A percentile compares a stretch with the other conserved stretches of the same genome.
Evolutionary conservation across 2,888 invertebrate species (phyloP).

Genomic region (Megamerina dolium): DNA sequence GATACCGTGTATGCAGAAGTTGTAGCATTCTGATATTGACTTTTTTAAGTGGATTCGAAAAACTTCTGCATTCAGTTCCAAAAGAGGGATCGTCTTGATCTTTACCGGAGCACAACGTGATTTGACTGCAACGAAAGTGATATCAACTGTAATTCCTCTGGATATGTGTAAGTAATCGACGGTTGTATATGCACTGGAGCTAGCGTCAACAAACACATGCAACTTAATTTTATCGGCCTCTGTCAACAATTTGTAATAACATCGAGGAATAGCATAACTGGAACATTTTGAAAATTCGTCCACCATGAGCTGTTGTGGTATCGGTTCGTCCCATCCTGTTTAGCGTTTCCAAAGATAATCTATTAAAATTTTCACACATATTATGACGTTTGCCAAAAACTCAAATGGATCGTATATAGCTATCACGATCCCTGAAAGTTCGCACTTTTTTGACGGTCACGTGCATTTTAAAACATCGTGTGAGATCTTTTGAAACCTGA

Average conservation of each 20-base stretch:
- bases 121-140: too few species aligned
- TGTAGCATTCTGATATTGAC: too few species aligned
- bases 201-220: slow-evolving; percentile 1
- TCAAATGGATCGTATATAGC: slow-evolving; percentile 29
- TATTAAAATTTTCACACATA: slow-evolving; percentile 13
- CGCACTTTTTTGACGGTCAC: slow-evolving; percentile 23
- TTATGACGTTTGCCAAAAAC: slow-evolving; percentile 22
- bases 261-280: neutral
- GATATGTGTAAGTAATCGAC: too few species aligned
- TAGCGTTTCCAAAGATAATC: slow-evolving; percentile 11
- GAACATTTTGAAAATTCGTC: neutral
- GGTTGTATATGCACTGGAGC: neutral
- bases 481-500: too few species aligned
- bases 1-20: too few species aligned
- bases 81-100: neutral
- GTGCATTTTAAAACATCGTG: slow-evolving; percentile 8
- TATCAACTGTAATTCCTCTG: too few species aligned
- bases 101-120: too few species aligned
- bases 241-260: neutral
- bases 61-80: neutral
- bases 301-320: slow-evolving; percentile 3
- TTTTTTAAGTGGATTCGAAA: too few species aligned
- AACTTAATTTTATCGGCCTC: neutral
- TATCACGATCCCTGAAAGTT: slow-evolving; percentile 25
- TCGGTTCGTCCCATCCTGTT: slow-evolving; percentile 14